Percentiles rank a stretch among this genome's conserved stretches.
These are phyloP conservation scores for Phasianus colchicus DNA, from an alignment of 2,113 vertebrate genomes.

Conservation along the genomic window DNA sequence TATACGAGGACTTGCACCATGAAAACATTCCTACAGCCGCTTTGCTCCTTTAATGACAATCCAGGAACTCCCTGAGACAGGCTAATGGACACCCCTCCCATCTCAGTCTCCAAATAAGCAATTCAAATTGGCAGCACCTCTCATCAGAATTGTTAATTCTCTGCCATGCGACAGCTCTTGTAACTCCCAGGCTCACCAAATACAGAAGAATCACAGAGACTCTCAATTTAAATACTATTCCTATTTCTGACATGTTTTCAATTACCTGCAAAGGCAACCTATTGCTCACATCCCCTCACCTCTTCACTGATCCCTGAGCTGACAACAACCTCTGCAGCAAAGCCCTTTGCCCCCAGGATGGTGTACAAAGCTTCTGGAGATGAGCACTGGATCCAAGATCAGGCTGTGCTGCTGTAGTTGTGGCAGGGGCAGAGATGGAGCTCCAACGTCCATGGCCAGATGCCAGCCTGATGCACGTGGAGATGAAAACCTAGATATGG, in stretches of 20 bases:
- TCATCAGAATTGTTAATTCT: slow-evolving; percentile 56
- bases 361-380: neutral
- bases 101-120: slow-evolving; percentile 31
- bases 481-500: neutral
- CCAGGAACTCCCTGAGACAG: slow-evolving; percentile 46
- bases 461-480: neutral
- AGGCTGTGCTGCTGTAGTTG: neutral
- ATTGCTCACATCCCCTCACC: neutral
- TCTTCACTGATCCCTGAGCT: neutral
- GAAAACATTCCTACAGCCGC: neutral
- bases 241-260: slow-evolving; percentile 34
- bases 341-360: neutral
- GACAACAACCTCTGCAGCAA: neutral
- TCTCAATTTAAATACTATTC: neutral
- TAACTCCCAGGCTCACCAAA: slow-evolving; percentile 38
- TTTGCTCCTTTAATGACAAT: slow-evolving; percentile 7
- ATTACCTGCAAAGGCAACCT: neutral
- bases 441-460: accelerated
- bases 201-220: neutral
- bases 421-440: neutral
- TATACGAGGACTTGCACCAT: neutral
- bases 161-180: neutral
- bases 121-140: slow-evolving; percentile 21
- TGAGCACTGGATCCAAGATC: accelerated
- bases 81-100: slow-evolving; percentile 48